phyloP scores from a whole-genome alignment of 1,140 invertebrate species.

The Epicauta chinensis region DNA sequence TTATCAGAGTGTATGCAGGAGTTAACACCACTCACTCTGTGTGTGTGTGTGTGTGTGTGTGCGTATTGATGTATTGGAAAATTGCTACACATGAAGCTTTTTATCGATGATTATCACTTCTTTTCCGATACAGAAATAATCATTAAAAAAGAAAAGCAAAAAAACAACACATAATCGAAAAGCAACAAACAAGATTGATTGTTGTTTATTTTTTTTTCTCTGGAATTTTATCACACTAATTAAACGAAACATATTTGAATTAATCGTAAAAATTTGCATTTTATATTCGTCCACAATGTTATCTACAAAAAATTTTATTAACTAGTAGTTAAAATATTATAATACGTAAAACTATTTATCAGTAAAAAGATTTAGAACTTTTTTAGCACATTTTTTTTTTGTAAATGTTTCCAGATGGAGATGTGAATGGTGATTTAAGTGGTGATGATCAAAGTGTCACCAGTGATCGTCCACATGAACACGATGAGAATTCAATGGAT shows the following conservation, averaged over 20 bases:
- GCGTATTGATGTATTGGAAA: constrained; percentile 31
- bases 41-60: too few relatives aligned
- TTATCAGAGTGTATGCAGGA: constrained; percentile 40
- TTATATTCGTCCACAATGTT: constrained; percentile 5
- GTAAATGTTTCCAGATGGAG: constrained; percentile 43
- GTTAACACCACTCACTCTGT: constrained; percentile 38
- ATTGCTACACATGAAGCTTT: constrained; percentile 29
- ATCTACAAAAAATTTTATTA: constrained; percentile 1
- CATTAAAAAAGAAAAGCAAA: too few relatives aligned
- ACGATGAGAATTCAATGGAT: constrained; percentile 50
- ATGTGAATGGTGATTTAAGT: constrained; percentile 47
- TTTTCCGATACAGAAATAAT: not conserved
- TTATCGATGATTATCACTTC: constrained; percentile 15
- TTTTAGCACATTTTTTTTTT: too few relatives aligned
- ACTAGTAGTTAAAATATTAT: too few relatives aligned
- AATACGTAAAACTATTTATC: too few relatives aligned
- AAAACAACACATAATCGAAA: too few relatives aligned
- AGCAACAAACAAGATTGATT: too few relatives aligned
- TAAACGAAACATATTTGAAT: constrained; percentile 11
- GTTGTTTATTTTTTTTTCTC: constrained; percentile 14
- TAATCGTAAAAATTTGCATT: constrained; percentile 16
- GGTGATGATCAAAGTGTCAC: constrained; percentile 47
- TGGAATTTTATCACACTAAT: too few relatives aligned
- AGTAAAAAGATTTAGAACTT: too few relatives aligned
- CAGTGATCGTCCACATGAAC: constrained; percentile 43